Evolutionary conservation across 1,140 invertebrate genomes (phyloP).

Genomic region (Papilio dardanus): DNA sequence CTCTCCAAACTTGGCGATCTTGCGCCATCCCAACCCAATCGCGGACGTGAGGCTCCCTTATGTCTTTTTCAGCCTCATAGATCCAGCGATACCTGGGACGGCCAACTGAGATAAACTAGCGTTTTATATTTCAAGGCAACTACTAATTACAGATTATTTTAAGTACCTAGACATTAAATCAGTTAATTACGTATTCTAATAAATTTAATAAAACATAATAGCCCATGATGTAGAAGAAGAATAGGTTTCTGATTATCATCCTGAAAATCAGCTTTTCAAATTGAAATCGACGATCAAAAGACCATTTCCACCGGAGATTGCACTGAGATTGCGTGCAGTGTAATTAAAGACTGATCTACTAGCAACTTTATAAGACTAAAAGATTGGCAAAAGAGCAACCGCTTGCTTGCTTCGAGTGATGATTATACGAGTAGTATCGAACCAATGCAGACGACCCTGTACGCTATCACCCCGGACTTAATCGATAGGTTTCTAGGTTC

Average conservation of each 20-base stretch:
- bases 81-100: too few species aligned
- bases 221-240: background rate
- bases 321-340: background rate
- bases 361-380: background rate
- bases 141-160: background rate
- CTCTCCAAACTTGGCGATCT: too few species aligned
- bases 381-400: background rate
- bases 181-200: background rate
- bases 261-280: background rate
- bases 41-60: too few species aligned
- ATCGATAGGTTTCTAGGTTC: too few species aligned
- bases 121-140: background rate
- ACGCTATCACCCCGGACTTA: too few species aligned
- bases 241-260: background rate
- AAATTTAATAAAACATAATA: background rate
- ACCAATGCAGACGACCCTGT: too few species aligned
- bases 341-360: background rate
- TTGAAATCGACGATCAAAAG: background rate
- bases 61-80: too few species aligned
- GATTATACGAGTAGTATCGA: too few species aligned
- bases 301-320: constrained; percentile 7
- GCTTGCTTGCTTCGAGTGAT: too few species aligned
- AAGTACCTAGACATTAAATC: background rate
- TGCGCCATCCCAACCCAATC: too few species aligned
- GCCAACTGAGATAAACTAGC: background rate